Evolutionary conservation across 2,113 vertebrate species (phyloP).

Genomic region (Himantopus leucocephalus): DNA sequence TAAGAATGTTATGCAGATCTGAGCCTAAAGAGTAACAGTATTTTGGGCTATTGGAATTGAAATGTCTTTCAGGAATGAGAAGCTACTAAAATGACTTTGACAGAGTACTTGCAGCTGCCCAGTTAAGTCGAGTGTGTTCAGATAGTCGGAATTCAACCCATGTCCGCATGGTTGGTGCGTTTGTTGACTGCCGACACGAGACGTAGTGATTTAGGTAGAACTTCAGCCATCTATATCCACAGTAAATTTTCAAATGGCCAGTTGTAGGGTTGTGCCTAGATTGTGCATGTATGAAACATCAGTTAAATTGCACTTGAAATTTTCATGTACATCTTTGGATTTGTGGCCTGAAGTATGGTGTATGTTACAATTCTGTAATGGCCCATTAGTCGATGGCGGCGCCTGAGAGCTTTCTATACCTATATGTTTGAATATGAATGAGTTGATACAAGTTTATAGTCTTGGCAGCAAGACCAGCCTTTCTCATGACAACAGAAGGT

Average conservation of each 20-base stretch:
- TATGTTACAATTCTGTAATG: neutral
- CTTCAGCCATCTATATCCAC: neutral
- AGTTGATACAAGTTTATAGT: neutral
- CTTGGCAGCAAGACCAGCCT: neutral
- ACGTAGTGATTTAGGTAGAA: neutral
- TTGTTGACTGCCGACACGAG: accelerated
- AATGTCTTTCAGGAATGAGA: neutral
- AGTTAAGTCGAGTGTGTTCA: neutral
- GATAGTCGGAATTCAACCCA: neutral
- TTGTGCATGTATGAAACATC: neutral
- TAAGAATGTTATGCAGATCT: neutral
- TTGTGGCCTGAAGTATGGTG: neutral
- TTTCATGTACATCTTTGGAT: neutral
- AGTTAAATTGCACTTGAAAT: neutral
- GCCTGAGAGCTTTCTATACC: neutral
- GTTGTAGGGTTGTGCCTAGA: neutral
- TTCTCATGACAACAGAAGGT: neutral
- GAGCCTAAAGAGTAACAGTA: neutral
- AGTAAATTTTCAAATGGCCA: neutral
- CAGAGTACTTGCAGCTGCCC: neutral
- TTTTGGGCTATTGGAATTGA: neutral
- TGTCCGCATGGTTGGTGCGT: neutral
- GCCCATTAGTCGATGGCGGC: neutral
- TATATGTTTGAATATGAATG: neutral
- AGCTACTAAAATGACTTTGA: neutral